A percentile compares a stretch with the other conserved stretches of the same genome.
Evolutionary conservation across 2,797 vertebrate species (phyloP).

Genomic region (Sebastes goodei): DNA sequence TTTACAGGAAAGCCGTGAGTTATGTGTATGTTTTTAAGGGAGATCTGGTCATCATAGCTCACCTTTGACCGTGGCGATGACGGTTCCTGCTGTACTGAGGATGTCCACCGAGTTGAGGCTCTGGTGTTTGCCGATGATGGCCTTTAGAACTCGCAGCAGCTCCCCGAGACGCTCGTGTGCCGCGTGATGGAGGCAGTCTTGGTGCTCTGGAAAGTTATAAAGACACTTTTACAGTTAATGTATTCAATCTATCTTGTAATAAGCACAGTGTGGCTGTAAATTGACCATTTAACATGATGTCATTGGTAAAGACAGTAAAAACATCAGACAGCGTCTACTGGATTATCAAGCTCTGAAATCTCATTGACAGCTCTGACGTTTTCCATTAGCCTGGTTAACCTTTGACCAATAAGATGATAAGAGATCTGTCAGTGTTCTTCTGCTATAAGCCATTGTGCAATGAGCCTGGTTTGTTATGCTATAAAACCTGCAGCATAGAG

Average conservation of each 20-base stretch:
- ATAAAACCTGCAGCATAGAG: background rate
- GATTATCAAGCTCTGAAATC: background rate
- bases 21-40: slow-evolving; percentile 6
- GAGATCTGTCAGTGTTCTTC: background rate
- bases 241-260: background rate
- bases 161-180: slow-evolving; percentile 94
- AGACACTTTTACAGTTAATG: background rate
- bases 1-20: slow-evolving; percentile 37
- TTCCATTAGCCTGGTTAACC: background rate
- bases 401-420: slow-evolving; percentile 11
- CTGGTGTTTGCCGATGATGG: slow-evolving; percentile 92
- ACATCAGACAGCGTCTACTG: background rate
- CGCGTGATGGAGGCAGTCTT: slow-evolving; percentile 89
- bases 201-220: slow-evolving; percentile 82
- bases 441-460: background rate
- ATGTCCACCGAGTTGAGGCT: slow-evolving; percentile 95
- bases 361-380: background rate
- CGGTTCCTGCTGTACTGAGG: slow-evolving; percentile 92
- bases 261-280: background rate
- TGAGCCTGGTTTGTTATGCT: background rate
- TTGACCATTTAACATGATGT: background rate
- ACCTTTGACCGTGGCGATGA: slow-evolving; percentile 98
- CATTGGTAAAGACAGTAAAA: background rate
- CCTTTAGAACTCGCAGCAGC: slow-evolving; percentile 90
- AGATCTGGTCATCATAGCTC: slow-evolving; percentile 59